Evolutionary conservation across 2,888 invertebrate genomes (phyloP), one percentile per base, ranked within the genome.

Genomic region (Drosophila rubida): DNA sequence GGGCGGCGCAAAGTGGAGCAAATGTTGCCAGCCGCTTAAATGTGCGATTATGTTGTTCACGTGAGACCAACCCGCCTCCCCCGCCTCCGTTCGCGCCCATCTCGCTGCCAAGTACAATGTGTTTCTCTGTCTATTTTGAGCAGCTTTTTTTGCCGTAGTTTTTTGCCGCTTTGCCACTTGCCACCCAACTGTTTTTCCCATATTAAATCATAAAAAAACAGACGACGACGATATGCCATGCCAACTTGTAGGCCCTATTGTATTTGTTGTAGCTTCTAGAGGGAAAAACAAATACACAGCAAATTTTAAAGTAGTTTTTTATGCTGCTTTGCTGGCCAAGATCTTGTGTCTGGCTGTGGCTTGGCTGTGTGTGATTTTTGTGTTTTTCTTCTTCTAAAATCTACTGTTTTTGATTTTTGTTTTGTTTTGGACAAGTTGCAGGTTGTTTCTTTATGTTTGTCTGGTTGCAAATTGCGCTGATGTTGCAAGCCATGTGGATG

Each of bases 171-270:
- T 19, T 64, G 45, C 73, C 55, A 51, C 60, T 19, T 64, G 45
- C 73, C 55, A 51, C 60, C 51, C 74, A 58, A 49, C 66, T 51
- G 60, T 76, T 81, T 78, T 87, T 87, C 84, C 81, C 87, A 84
- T 87, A 88, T 88, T 88, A 87, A 84, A 87, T 84, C 85, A 88
- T 78, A 84, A 88, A 88, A 88, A 84, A 78, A 85, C 59, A 79
- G 60, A 62, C 64, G 54, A 62, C 64, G 54, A 54, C 51, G 50
- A 49, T 58, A 27, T 57, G 46, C 51, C 41, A 27, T 57, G 46
- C 51, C 41, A 37, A 46, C 48, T 55, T 62, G 67, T 62, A 51
- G 74, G 58, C 73, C 22, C 64, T 42, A 72, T 75, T 78, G 64
- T 62, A 2, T 19, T 19, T 72, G 58, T 30, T 61, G 37, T 37